Evolutionary conservation across 2,113 vertebrate genomes (phyloP), one percentile per base, ranked within the genome.

Genomic region (Saccopteryx bilineata): DNA sequence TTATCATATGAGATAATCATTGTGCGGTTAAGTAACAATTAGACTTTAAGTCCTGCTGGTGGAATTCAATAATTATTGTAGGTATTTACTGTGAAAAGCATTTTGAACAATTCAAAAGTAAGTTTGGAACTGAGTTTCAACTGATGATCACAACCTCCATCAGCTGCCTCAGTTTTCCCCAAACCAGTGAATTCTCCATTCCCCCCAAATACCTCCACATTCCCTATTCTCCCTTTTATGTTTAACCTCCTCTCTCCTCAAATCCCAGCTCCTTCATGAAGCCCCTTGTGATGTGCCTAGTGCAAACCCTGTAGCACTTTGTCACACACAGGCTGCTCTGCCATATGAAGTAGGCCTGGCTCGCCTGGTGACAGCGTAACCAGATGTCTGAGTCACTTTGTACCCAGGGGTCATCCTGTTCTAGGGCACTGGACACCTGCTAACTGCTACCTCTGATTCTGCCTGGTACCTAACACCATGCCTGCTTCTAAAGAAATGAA

Each of bases 11-110:
- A 89, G 80, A 83, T 54, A 65, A 83, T 48, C 74, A 89, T 58
- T 86, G 60, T 68, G 94, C 63, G 28, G 76, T 79, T 85, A 82
- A 72, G 78, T 61, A 71, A 72, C 39, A 76, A 61, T 19, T 69
- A 46, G 46, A 52, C 15, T 46, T 91, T 69, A 50, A 48, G 33
- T 21, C 11, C 54, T 18, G n/a, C 39, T 18, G 46, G 60, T 28
- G 18, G 26, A 31, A 69, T 76, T 13, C 68, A 60, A 33, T 5
- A 50, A 66, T 61, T 75, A 39, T 39, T 39, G 39, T 39, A 18
- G 19, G 71, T 66, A 60, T 85, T 76, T 28, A 17, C n/a, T 33
- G 21, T 8, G 46, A 90, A 81, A 78, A 4, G 15, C 19, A 24
- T 39, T 69, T n/a, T 69, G n/a, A 21, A 74, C 50, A 72, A 50